Evolutionary conservation across 1,140 invertebrate genomes (phyloP), one percentile per base, ranked within the genome.

Genomic region (Neotoxoptera formosana): DNA sequence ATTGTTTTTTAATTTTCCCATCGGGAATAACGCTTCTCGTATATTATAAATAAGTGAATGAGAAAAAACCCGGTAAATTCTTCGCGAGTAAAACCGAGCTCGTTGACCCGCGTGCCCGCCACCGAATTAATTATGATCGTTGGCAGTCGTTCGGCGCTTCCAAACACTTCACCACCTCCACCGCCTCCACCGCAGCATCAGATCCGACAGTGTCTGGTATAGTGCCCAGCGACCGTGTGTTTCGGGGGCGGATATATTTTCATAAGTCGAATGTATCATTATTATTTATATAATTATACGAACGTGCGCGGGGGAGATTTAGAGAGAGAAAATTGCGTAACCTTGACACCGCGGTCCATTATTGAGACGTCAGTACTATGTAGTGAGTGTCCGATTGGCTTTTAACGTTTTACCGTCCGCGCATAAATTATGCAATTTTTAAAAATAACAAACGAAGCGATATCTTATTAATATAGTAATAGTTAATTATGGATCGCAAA

Each of bases 221-320:
- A 30, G n/a, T 34, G 48, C 20, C 30, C 60, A 67, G 30, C 21
- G 60, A n/a, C 2, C 41, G 48, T 36, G 86, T n/a, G 41, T n/a
- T 88, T 88, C 17, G 48, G 86, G 86, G 47, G 47, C 48, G 47
- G 86, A 88, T 51, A 34, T 88, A 88, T 34, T 88, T 88, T 88
- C 7, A 48, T 88, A 53, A 45, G 25, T n/a, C 30, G 21, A 51
- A 88, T 67, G 11, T 14, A 67, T 67, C 60, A 67, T 67, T 67
- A n/a, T 67, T 67, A 14, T 67, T 67, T n/a, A 67, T 67, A 67
- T 67, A 14, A 67, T 67, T 67, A 60, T n/a, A 51, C 25, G 45
- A 45, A 20, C 45, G 45, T 51, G 7, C 45, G 36, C 41, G 60
- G 4, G 60, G 30, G 30, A 67, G 60, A n/a, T 67, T 4, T 11